Evolutionary conservation across 2,113 vertebrate species (phyloP).

Genomic region (Rhinoptilus africanus): DNA sequence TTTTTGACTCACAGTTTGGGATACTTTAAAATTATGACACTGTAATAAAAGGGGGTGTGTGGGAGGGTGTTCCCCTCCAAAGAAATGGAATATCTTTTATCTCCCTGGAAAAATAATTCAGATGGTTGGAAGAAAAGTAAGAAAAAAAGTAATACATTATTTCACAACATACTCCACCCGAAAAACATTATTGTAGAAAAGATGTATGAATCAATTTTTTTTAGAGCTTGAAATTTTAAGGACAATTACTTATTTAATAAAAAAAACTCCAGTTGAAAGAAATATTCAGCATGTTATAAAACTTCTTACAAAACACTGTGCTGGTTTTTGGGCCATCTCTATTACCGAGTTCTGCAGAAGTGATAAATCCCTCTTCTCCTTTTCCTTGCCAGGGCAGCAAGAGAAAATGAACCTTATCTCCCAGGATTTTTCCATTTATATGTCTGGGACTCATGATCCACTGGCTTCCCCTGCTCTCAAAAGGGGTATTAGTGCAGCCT

Average conservation of each 20-base stretch:
- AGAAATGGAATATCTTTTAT: not conserved
- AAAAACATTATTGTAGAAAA: not conserved
- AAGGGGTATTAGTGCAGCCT: not conserved
- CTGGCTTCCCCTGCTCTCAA: not conserved
- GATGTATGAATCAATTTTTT: not conserved
- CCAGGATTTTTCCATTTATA: slow-evolving; percentile 22
- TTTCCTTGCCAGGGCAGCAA: not conserved
- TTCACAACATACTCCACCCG: not conserved
- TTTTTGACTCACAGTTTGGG: not conserved
- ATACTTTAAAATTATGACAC: not conserved
- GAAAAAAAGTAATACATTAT: not conserved
- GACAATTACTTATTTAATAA: not conserved
- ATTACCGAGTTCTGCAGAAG: not conserved
- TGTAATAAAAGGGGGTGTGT: not conserved
- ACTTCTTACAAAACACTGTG: not conserved
- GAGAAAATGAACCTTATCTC: not conserved
- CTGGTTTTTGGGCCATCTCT: not conserved
- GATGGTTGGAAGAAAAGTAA: not conserved
- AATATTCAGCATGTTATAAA: slow-evolving; percentile 1
- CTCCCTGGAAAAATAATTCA: not conserved
- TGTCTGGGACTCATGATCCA: not conserved
- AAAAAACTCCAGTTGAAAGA: not conserved
- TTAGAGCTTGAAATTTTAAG: not conserved
- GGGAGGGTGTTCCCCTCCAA: not conserved
- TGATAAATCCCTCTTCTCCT: not conserved